phyloP scores from a whole-genome alignment of 2,797 vertebrate species.

The Dicrostonyx torquatus region DNA sequence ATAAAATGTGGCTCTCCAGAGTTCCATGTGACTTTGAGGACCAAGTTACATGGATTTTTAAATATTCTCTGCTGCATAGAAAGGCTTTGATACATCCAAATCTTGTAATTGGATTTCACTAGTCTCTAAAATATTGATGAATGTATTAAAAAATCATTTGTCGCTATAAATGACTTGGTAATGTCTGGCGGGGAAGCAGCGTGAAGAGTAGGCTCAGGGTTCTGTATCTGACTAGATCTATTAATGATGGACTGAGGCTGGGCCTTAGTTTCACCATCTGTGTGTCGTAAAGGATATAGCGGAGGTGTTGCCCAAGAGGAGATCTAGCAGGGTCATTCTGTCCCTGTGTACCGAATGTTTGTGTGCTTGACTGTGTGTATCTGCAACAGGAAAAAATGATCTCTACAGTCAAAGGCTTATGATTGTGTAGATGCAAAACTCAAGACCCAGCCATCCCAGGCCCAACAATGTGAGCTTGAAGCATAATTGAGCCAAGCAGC shows the following conservation, averaged over 20 bases:
- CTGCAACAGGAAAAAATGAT: not conserved
- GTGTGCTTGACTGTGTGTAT: not conserved
- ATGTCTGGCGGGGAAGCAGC: not conserved
- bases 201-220: not conserved
- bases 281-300: not conserved
- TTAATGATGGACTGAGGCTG: not conserved
- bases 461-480: not conserved
- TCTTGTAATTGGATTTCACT: constrained; percentile 39
- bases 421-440: constrained; percentile 2
- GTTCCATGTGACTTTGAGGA: constrained; percentile 16
- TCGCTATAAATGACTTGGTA: constrained; percentile 4
- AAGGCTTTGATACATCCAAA: not conserved
- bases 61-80: not conserved
- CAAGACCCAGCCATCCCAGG: not conserved
- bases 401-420: not conserved
- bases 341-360: not conserved
- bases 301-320: not conserved
- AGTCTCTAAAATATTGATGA: constrained; percentile 53
- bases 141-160: constrained; percentile 51
- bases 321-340: not conserved
- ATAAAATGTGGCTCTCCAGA: not conserved
- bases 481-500: not conserved
- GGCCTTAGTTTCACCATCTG: not conserved
- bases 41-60: constrained; percentile 30
- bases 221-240: not conserved